These are phyloP conservation scores for Sesamia inferens DNA, from an alignment of 2,888 invertebrate genomes.

Conservation along the genomic window DNA sequence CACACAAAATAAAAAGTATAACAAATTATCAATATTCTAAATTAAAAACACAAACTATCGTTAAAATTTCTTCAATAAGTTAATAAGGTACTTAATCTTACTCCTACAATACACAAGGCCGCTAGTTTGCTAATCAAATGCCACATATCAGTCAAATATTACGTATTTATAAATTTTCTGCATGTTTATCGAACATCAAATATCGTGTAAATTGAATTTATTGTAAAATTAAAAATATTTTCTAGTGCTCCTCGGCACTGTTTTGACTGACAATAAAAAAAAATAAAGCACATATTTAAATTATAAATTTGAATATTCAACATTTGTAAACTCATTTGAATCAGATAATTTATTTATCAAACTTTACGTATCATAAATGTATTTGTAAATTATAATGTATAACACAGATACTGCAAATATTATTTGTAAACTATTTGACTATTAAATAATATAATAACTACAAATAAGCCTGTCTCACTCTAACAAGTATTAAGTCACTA, in stretches of 20 bases:
- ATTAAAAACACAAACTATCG: slow-evolving; percentile 28
- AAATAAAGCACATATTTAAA: background rate
- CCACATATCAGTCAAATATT: slow-evolving; percentile 46
- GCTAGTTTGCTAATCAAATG: slow-evolving; percentile 54
- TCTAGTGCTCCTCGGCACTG: background rate
- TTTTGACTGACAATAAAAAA: background rate
- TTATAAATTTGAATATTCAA: background rate
- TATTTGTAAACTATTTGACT: slow-evolving; percentile 37
- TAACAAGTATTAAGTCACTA: slow-evolving; percentile 48
- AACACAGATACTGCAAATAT: slow-evolving; percentile 46
- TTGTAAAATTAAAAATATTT: background rate
- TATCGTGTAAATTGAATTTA: background rate
- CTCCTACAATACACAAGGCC: slow-evolving; percentile 54
- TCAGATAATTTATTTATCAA: background rate
- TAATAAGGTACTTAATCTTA: slow-evolving; percentile 62
- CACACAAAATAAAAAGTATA: slow-evolving; percentile 35
- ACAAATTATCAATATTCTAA: slow-evolving; percentile 39
- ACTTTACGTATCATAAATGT: slow-evolving; percentile 14
- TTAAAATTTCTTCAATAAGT: slow-evolving; percentile 58
- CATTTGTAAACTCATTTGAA: background rate
- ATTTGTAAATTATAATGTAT: slow-evolving; percentile 36
- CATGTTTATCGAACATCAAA: background rate
- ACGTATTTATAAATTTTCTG: slow-evolving; percentile 9
- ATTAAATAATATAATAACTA: slow-evolving; percentile 45
- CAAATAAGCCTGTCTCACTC: slow-evolving; percentile 34